Conservation (phyloP, 1,140 invertebrate species). For the Geopemphigus sp. region DNA sequence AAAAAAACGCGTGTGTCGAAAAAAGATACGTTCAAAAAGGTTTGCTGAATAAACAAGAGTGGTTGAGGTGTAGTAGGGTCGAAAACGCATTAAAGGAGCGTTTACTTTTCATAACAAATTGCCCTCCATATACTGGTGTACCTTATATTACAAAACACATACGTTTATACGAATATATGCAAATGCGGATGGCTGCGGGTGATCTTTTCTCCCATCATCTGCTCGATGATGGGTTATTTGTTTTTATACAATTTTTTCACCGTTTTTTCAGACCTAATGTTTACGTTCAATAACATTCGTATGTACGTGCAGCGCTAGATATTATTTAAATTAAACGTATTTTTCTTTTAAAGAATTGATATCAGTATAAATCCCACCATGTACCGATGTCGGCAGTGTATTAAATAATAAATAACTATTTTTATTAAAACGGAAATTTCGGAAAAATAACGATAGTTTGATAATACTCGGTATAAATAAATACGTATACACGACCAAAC, state of each 20-base stretch:
- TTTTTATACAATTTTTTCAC: conserved; percentile 20
- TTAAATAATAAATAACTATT: no score
- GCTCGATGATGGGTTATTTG: conserved; percentile 38
- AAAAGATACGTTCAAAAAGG: conserved; percentile 42
- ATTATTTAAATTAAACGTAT: background rate
- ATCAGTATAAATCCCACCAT: no score
- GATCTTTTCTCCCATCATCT: conserved; percentile 35
- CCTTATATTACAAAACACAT: conserved; percentile 38
- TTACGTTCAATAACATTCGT: conserved; percentile 27
- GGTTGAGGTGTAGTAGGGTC: conserved; percentile 35
- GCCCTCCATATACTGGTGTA: conserved; percentile 36
- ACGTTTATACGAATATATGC: conserved; percentile 31
- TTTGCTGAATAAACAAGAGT: conserved; percentile 45
- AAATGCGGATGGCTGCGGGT: conserved; percentile 41
- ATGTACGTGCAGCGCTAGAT: background rate
- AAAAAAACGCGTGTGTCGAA: conserved; percentile 25
- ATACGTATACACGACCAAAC: no score
- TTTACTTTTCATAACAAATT: conserved; percentile 50
- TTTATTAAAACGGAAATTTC: no score
- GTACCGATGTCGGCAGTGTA: no score
- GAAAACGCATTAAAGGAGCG: conserved; percentile 46
- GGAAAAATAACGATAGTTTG: no score
- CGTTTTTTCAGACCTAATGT: conserved; percentile 22
- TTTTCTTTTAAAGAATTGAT: background rate
- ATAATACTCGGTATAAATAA: no score